Evolutionary conservation across 2,888 invertebrate species (phyloP), one percentile per base, ranked within the genome.

Genomic region (Drepanosiphum platanoidis): DNA sequence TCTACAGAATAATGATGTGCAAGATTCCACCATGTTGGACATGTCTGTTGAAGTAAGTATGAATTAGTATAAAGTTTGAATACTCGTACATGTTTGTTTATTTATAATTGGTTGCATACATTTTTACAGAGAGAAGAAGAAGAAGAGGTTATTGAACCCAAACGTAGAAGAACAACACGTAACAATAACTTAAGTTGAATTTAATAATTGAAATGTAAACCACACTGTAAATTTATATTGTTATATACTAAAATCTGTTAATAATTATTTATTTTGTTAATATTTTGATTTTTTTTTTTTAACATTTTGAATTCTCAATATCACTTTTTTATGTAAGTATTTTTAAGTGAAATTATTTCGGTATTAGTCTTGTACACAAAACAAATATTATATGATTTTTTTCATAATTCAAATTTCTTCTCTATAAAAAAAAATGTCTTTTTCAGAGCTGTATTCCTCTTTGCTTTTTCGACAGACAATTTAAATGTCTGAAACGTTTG

Each of bases 241-340:
- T 75, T 84, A 66, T 52, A 84, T 84, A 84, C 46, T 36, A 75
- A 83, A 64, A 74, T 15, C 34, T 83, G 83, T 83, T 83, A 75
- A 83, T 83, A 83, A 34, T 83, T 84, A 68, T 84, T 77, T 84
- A 84, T 84, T 84, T 84, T 84, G 83, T 84, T 84, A 84, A 84
- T 84, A 84, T 83, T 83, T 74, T 71, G 18, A 5, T 39, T 66
- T 74, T 34, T 61, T 61, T 61, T 70, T 80, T 80, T 80, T 80
- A 9, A 68, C 52, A 52, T 32, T 64, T 64, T 1, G 27, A 74
- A 61, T 13, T 39, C 42, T 82, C 72, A 27, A 74, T 46, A 83
- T 74, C 83, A 83, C 36, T 74, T 80, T 34, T 77, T 39, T 34
- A n/a, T 72, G 66, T 77, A 75, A 75, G 46, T 64, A 83, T 66